Base-by-base conservation (phyloP, 1,140 invertebrate genomes). In the Limonius californicus region DNA sequence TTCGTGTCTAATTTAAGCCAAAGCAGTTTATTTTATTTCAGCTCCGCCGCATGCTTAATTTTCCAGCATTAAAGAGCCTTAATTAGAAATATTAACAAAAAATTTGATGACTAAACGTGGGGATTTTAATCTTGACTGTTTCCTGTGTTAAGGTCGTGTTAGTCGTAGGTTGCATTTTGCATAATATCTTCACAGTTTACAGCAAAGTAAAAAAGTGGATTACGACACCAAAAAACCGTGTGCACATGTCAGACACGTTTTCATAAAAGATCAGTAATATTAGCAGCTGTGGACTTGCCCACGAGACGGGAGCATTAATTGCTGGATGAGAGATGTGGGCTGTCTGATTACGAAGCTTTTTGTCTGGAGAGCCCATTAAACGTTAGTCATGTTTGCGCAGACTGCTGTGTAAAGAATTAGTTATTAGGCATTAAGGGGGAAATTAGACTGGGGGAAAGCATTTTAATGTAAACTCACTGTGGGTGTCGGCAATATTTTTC, bases 281-380 rank as follows among this genome's bases (percentile, higher is more conserved):
- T 39, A 39, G n/a, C 35, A 39, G 35, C 35, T 39, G 35, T 39
- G 35, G n/a, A 39, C 35, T 39, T 39, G 35, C 35, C 35, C 35
- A 39, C 35, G 35, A 39, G 35, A 39, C 35, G 8, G 35, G 35
- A 39, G 35, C 35, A 39, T 39, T 39, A 39, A 39, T 39, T 39
- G 35, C n/a, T 39, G 35, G 8, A 39, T 39, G 35, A 39, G 35
- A 39, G 8, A 39, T 39, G 35, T 39, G 35, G 35, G 35, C n/a
- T 39, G 35, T 12, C 35, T 39, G 35, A 39, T 39, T 39, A 39
- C 35, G 35, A 39, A 2, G 35, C 35, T 39, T 39, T 39, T 39
- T 39, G 35, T 39, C 35, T 39, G 35, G 35, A 39, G n/a, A 39
- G 35, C 35, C 35, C 35, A 39, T 39, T 39, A 39, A 39, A 39